Evolutionary conservation across 2,113 vertebrate genomes (phyloP).

Genomic region (Dromiciops gliroides): DNA sequence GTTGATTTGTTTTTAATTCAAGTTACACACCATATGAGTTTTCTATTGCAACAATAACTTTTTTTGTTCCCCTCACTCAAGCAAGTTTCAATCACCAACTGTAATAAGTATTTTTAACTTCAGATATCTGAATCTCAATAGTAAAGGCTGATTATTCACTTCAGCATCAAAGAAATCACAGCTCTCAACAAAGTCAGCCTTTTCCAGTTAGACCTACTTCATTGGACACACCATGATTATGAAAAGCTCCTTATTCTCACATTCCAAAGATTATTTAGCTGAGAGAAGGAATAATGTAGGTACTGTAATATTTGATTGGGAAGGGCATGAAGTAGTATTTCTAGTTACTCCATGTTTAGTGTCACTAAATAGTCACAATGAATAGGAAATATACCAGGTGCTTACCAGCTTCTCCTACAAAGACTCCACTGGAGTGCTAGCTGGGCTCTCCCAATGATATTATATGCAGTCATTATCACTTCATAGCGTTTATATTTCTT

Average conservation of each 20-base stretch:
- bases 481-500: conserved; percentile 95
- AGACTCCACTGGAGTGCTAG: conserved; percentile 91
- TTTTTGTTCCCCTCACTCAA: neutral
- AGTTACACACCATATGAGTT: rapidly evolving
- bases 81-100: conserved; percentile 10
- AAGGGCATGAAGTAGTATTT: neutral
- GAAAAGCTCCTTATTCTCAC: rapidly evolving
- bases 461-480: conserved; percentile 94
- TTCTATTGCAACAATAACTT: neutral
- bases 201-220: neutral
- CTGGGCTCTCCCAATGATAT: conserved; percentile 94
- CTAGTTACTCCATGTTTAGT: neutral
- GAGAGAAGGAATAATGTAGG: rapidly evolving
- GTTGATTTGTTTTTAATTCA: neutral
- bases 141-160: neutral
- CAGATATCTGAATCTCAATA: conserved; percentile 37
- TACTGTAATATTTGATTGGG: neutral
- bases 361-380: rapidly evolving
- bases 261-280: rapidly evolving
- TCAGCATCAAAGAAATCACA: neutral
- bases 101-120: conserved; percentile 40
- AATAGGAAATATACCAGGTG: neutral
- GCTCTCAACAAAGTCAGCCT: neutral
- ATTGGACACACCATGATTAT: neutral
- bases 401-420: conserved; percentile 96